Evolutionary conservation across 2,797 vertebrate species (phyloP).

Genomic region (Pseudochirops cupreus): DNA sequence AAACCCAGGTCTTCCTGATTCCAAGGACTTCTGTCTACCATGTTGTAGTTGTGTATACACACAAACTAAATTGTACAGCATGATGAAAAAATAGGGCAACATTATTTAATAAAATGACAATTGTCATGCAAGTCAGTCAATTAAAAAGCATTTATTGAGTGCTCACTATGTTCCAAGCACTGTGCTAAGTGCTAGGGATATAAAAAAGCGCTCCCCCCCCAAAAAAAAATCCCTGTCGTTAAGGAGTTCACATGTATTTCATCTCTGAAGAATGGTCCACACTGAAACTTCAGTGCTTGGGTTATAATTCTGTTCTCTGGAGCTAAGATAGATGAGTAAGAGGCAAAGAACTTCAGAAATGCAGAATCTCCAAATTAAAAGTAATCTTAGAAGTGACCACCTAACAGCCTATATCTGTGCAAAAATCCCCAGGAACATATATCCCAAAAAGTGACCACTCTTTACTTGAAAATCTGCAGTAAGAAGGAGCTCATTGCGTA

Average conservation of each 20-base stretch:
- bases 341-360: not conserved
- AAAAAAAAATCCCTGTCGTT: not conserved
- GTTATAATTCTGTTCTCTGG: not conserved
- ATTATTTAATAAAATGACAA: not conserved
- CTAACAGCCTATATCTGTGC: not conserved
- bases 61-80: not conserved
- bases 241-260: not conserved
- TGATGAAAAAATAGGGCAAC: not conserved
- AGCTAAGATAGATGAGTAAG: not conserved
- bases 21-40: not conserved
- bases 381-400: not conserved
- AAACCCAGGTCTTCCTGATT: not conserved
- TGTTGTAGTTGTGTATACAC: too few species aligned
- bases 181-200: not conserved
- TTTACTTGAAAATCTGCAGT: not conserved
- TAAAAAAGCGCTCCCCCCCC: not conserved
- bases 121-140: not conserved
- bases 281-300: not conserved
- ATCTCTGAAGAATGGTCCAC: not conserved
- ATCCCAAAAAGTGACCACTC: not conserved
- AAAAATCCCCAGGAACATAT: not conserved
- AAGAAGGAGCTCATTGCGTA: not conserved
- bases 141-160: not conserved
- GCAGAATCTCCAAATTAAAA: not conserved
- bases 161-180: not conserved